Percentiles rank a stretch among this genome's conserved stretches.
phyloP scores from a whole-genome alignment of 1,140 invertebrate species.

The Schlechtendalia chinensis region DNA sequence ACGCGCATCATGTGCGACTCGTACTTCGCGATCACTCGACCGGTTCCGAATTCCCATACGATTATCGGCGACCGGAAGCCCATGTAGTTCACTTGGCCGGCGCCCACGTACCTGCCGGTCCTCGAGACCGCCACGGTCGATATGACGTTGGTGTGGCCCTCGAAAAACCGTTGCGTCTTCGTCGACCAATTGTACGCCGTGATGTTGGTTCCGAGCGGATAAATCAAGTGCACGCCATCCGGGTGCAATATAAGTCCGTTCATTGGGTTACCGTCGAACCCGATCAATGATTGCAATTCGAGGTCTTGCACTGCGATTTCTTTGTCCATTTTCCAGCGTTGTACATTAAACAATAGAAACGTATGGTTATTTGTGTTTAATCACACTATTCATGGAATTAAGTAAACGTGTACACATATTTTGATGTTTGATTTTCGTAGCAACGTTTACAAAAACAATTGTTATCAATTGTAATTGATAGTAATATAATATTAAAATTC shows the following conservation, averaged over 20 bases:
- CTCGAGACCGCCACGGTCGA: constrained; percentile 77
- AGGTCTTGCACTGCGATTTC: constrained; percentile 3
- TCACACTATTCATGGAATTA: too few species aligned
- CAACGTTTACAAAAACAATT: too few species aligned
- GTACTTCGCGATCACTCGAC: constrained; percentile 65
- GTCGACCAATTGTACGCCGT: constrained; percentile 73
- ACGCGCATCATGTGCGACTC: constrained; percentile 84
- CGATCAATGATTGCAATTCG: constrained; percentile 29
- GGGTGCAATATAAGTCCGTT: constrained; percentile 76
- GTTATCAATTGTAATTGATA: too few species aligned
- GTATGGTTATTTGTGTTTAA: too few species aligned
- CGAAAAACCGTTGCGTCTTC: constrained; percentile 73
- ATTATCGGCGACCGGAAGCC: constrained; percentile 72
- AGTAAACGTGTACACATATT: too few species aligned
- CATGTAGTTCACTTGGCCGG: constrained; percentile 84
- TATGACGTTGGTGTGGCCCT: constrained; percentile 80
- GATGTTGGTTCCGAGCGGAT: constrained; percentile 81
- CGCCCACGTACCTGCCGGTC: constrained; percentile 78
- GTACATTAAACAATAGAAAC: too few species aligned
- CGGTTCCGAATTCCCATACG: constrained; percentile 78
- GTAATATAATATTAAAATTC: too few species aligned
- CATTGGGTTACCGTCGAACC: constrained; percentile 63
- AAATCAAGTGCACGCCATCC: constrained; percentile 72
- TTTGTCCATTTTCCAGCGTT: too few species aligned
- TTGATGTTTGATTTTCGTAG: too few species aligned